phyloP scores from a whole-genome alignment of 2,797 vertebrate genomes.

The Trachops cirrhosus region DNA sequence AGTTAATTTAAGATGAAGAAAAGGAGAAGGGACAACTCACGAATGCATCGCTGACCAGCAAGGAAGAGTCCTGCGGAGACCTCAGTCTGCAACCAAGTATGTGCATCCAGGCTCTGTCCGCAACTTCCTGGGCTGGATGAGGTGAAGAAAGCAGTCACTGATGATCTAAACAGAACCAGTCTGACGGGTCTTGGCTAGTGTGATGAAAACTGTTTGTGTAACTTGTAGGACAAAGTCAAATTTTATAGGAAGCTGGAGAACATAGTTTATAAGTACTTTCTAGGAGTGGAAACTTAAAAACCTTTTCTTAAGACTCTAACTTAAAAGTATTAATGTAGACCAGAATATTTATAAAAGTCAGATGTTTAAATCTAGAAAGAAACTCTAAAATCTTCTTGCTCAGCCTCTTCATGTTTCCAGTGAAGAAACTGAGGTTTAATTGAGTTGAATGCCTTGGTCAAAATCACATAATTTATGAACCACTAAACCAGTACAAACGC shows the following conservation, averaged over 20 bases:
- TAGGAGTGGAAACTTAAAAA: conserved; percentile 14
- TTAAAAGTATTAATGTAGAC: not conserved
- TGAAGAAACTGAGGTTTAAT: conserved; percentile 16
- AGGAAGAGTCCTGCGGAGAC: not conserved
- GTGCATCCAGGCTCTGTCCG: not conserved
- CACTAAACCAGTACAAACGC: not conserved
- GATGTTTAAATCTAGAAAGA: not conserved
- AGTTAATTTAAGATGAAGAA: not conserved
- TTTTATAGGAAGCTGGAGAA: conserved; percentile 27
- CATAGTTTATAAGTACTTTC: conserved; percentile 52
- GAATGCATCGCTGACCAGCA: conserved; percentile 61
- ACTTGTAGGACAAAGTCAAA: conserved; percentile 27
- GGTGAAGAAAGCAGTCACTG: conserved; percentile 56
- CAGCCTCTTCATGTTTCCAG: not conserved
- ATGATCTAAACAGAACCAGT: conserved; percentile 68
- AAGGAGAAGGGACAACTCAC: conserved; percentile 50
- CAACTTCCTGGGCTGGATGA: not conserved
- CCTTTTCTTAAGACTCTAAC: not conserved
- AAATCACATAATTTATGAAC: conserved; percentile 2
- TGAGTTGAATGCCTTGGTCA: not conserved
- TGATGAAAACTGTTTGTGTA: conserved; percentile 8
- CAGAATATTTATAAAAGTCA: not conserved
- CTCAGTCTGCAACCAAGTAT: not conserved
- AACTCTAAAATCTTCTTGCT: not conserved
- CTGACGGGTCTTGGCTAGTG: conserved; percentile 44